Conservation (phyloP, 2,113 vertebrate genomes). For the Neodontobutis hainanensis region DNA sequence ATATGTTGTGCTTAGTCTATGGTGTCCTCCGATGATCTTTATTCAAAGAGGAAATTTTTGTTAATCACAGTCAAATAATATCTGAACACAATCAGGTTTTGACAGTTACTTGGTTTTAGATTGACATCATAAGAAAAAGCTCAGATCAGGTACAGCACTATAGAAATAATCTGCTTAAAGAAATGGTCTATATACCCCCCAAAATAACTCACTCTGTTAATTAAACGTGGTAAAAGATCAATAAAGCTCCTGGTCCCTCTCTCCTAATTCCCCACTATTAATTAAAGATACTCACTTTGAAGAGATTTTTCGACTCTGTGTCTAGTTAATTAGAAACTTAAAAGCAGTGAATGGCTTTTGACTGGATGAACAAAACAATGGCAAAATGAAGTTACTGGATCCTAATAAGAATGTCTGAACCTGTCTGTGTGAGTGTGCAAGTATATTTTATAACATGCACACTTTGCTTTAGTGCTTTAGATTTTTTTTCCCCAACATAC, state of each 20-base stretch:
- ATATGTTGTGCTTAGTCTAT: too few species aligned
- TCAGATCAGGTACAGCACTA: constrained; percentile 2
- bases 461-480: too few species aligned
- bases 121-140: background rate
- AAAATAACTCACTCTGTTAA: constrained; percentile 61
- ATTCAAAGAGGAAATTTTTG: background rate
- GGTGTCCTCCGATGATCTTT: too few species aligned
- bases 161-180: constrained; percentile 37
- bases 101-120: background rate
- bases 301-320: constrained; percentile 41
- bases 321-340: constrained; percentile 61
- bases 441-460: too few species aligned
- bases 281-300: constrained; percentile 68
- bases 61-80: background rate
- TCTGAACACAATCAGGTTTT: background rate
- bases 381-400: constrained; percentile 34
- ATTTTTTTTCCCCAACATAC: too few species aligned
- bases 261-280: constrained; percentile 58
- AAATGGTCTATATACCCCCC: constrained; percentile 32
- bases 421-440: background rate
- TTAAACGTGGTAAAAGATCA: constrained; percentile 67
- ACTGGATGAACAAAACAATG: constrained; percentile 34
- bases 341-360: constrained; percentile 33
- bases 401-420: constrained; percentile 26
- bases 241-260: constrained; percentile 55